Conservation (phyloP, 2,797 vertebrate species). For the Nannoperca australis region DNA sequence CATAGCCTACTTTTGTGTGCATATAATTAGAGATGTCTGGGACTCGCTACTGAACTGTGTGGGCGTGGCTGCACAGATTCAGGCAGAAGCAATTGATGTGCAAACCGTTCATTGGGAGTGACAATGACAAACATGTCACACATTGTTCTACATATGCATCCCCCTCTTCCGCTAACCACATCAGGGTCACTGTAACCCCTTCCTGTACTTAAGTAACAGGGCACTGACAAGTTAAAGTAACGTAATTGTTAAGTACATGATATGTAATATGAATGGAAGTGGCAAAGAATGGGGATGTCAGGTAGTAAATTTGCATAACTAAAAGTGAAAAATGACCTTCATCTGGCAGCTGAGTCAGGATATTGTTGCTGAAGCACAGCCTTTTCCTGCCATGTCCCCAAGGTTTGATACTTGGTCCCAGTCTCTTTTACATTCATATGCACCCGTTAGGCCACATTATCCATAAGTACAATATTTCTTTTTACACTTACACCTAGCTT, state of each 20-base stretch:
- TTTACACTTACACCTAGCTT: constrained; percentile 14
- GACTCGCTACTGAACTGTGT: constrained; percentile 14
- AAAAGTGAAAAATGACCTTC: constrained; percentile 39
- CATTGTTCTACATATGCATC: constrained; percentile 44
- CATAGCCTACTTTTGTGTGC: constrained; percentile 78
- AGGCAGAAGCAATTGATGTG: constrained; percentile 54
- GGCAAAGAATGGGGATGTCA: constrained; percentile 13
- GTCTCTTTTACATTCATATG: constrained; percentile 29
- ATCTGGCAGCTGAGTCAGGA: constrained; percentile 33
- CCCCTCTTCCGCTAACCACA: constrained; percentile 12
- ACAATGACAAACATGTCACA: constrained; percentile 63
- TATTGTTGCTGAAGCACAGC: constrained; percentile 20
- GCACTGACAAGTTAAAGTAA: constrained; percentile 2
- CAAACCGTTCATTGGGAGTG: constrained; percentile 37
- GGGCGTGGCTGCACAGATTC: constrained; percentile 49
- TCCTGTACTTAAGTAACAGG: neutral
- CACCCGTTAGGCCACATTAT: constrained; percentile 20
- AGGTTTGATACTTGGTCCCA: constrained; percentile 19
- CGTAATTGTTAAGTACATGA: constrained; percentile 4
- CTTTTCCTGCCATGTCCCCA: constrained; percentile 1
- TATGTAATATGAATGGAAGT: constrained; percentile 5
- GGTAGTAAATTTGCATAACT: constrained; percentile 12
- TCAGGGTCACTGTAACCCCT: neutral
- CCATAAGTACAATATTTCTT: constrained; percentile 24
- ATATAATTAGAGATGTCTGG: constrained; percentile 74